Percentiles rank a stretch among this genome's conserved stretches.
Evolutionary conservation across 2,113 vertebrate species (phyloP).

Genomic region (Phasianus colchicus): DNA sequence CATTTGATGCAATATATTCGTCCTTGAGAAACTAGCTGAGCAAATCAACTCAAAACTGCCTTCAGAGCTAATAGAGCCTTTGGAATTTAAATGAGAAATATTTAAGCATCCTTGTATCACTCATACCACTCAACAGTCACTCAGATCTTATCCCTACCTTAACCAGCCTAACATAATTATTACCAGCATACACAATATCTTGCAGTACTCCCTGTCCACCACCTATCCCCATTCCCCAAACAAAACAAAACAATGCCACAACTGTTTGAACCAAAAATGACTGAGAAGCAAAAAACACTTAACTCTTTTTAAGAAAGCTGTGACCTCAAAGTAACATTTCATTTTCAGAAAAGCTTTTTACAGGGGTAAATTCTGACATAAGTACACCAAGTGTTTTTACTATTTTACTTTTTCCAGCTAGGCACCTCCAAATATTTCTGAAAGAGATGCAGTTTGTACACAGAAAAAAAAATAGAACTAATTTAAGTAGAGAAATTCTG

Average conservation of each 20-base stretch:
- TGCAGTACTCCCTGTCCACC: not conserved
- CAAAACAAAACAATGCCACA: not conserved
- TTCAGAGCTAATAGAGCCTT: fast-evolving
- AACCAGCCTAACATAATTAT: not conserved
- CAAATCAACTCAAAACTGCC: not conserved
- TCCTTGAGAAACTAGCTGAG: not conserved
- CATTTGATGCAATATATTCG: not conserved
- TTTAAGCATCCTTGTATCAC: not conserved
- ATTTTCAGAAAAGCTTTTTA: not conserved
- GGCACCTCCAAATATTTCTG: not conserved
- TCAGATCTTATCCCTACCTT: not conserved
- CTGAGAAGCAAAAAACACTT: not conserved
- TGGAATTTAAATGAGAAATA: not conserved
- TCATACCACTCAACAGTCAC: not conserved
- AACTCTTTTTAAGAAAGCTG: not conserved
- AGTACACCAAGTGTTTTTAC: not conserved
- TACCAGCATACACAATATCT: not conserved
- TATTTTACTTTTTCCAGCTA: not conserved
- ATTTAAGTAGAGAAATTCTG: not conserved
- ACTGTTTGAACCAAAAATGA: not conserved
- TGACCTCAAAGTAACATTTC: not conserved
- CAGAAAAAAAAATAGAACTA: not conserved
- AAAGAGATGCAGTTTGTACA: not conserved
- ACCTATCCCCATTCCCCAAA: not conserved
- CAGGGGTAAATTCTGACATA: not conserved